Evolutionary conservation across 1,140 invertebrate species (phyloP).

Genomic region (Drosophila nikananu): DNA sequence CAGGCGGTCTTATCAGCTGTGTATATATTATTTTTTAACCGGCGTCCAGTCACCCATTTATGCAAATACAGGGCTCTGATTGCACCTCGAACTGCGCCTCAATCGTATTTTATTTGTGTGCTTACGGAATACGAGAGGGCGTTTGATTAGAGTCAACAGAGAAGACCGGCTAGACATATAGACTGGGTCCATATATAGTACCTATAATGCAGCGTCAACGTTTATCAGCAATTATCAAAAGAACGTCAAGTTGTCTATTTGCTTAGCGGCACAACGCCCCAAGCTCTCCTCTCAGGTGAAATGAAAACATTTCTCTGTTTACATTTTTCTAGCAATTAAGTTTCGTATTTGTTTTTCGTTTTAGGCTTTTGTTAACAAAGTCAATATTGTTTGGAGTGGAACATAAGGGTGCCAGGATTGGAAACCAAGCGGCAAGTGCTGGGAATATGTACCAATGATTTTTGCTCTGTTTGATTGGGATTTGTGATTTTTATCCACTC

Average conservation of each 20-base stretch:
- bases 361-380: slow-evolving; percentile 48
- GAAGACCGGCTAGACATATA: slow-evolving; percentile 21
- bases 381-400: slow-evolving; percentile 54
- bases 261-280: slow-evolving; percentile 60
- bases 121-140: slow-evolving; percentile 12
- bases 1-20: slow-evolving; percentile 21
- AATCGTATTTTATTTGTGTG: slow-evolving; percentile 29
- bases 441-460: not conserved
- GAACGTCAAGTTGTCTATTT: slow-evolving; percentile 54
- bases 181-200: slow-evolving; percentile 20
- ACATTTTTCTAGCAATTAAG: slow-evolving; percentile 66
- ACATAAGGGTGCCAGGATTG: slow-evolving; percentile 15
- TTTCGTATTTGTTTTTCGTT: slow-evolving; percentile 55
- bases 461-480: not conserved
- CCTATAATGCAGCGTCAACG: slow-evolving; percentile 39
- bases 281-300: slow-evolving; percentile 24
- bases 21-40: slow-evolving; percentile 1
- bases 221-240: slow-evolving; percentile 71
- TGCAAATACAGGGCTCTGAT: slow-evolving; percentile 65
- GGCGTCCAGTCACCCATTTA: slow-evolving; percentile 50
- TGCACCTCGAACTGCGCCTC: slow-evolving; percentile 66
- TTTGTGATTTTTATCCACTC: not conserved
- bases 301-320: slow-evolving; percentile 51
- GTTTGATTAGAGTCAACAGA: slow-evolving; percentile 74
- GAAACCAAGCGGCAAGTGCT: not conserved